Base-by-base conservation (phyloP, 2,113 vertebrate genomes). In the Lamprologus sp. region DNA sequence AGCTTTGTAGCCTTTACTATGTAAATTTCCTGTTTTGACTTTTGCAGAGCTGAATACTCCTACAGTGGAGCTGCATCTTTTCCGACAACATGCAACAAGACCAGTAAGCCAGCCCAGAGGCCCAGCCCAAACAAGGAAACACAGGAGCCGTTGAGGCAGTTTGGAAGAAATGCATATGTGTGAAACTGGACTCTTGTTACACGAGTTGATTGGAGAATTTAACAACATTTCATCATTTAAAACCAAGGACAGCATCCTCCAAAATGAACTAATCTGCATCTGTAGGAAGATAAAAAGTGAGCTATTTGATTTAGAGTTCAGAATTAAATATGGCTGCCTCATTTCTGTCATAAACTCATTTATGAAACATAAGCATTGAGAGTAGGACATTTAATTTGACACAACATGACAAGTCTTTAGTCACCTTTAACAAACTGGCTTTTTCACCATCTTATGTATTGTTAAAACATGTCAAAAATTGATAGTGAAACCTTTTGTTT, bases 11-110 rank as follows among this genome's bases (percentile, higher is more conserved):
- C 17, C 15, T 49, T 47, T 31, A 33, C 17, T 13, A 0, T 51
- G 45, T 19, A 33, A 23, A 80, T 37, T 10, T 23, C 31, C 49
- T 54, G 26, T 54, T 2, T 26, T 42, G 26, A 11, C 42, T 55
- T 63, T 86, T 80, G 42, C 88, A 96, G 96, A 83, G 88, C 92
- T 65, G 95, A 93, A 2, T 97, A 97, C 53, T 88, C 96, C 1
- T 97, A 98, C 81, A 97, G 95, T 0, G 96, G 97, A 70, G 92
- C 96, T 26, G 91, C 96, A 1, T 97, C 98, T 3, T 94, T 97
- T 75, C 92, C 93, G 63, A 96, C 96, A 33, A 89, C 96, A 42
- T 95, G 89, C 84, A 94, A 95, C 83, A 97, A 97, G 90, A 96
- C 90, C 6, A 92, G 87, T n/a, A 95, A 89, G n/a, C 84, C 93